phyloP scores from a whole-genome alignment of 2,113 vertebrate genomes.

The Suncus etruscus region DNA sequence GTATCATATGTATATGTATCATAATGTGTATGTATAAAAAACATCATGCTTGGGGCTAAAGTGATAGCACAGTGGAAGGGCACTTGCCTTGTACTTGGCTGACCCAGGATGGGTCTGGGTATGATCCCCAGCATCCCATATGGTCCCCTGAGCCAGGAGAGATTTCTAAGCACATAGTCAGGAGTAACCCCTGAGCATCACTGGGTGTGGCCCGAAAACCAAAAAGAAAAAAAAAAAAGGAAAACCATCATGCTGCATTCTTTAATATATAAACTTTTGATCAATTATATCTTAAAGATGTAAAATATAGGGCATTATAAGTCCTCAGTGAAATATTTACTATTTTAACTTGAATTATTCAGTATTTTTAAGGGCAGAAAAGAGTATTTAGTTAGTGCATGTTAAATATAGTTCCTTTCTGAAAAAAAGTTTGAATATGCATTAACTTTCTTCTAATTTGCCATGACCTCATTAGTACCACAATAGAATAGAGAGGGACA shows the following conservation, averaged over 20 bases:
- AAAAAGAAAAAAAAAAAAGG: too few relatives aligned
- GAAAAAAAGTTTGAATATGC: slow-evolving; percentile 17
- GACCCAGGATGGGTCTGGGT: too few relatives aligned
- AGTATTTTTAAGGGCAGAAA: slow-evolving; percentile 17
- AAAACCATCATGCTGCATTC: not conserved
- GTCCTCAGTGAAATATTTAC: not conserved
- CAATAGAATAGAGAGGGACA: slow-evolving; percentile 34
- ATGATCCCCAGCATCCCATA: too few relatives aligned
- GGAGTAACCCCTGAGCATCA: too few relatives aligned
- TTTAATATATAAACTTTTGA: not conserved
- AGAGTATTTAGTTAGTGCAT: not conserved
- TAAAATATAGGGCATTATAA: not conserved
- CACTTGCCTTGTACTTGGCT: too few relatives aligned
- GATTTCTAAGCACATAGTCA: too few relatives aligned
- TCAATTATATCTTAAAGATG: not conserved
- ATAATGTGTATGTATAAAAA: not conserved
- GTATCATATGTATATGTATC: too few relatives aligned
- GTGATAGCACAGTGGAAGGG: too few relatives aligned
- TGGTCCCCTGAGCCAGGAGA: too few relatives aligned
- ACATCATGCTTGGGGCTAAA: too few relatives aligned
- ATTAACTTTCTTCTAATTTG: slow-evolving; percentile 46
- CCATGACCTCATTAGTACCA: slow-evolving; percentile 24
- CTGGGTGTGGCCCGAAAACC: too few relatives aligned
- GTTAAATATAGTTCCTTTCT: slow-evolving; percentile 30
- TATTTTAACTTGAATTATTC: not conserved